Conservation (phyloP, 2,113 vertebrate genomes). For the Oplegnathus fasciatus region DNA sequence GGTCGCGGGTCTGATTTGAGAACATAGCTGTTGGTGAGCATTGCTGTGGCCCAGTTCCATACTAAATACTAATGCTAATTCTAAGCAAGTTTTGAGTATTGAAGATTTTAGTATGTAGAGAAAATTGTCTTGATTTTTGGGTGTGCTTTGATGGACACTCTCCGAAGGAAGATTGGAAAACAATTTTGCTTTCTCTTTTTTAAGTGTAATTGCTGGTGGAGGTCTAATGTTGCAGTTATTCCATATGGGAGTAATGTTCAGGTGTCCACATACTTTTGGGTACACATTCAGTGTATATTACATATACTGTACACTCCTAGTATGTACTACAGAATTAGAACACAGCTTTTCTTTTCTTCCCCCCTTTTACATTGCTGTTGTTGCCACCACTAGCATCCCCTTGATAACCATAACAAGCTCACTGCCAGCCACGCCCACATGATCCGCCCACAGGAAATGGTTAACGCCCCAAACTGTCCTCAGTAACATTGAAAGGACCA, state of each 20-base stretch:
- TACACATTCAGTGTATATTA: background rate
- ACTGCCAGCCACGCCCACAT: constrained; percentile 33
- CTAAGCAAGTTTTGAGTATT: background rate
- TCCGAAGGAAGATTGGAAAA: background rate
- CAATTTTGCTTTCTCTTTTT: background rate
- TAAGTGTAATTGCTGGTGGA: too few species aligned
- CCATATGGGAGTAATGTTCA: background rate
- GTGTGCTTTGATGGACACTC: background rate
- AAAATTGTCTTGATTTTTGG: background rate
- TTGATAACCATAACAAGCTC: constrained; percentile 30
- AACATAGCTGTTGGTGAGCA: background rate
- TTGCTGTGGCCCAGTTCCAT: background rate
- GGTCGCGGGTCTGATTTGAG: constrained; percentile 1
- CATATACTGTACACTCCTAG: background rate
- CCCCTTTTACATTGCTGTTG: background rate
- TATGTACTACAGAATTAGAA: background rate
- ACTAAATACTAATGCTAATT: background rate
- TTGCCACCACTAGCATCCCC: constrained; percentile 11
- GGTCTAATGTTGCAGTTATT: background rate
- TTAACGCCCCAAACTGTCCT: constrained; percentile 54
- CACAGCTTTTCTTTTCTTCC: background rate
- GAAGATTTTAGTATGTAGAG: background rate
- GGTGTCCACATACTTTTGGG: background rate
- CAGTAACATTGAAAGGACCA: constrained; percentile 20
- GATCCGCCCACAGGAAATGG: constrained; percentile 17